Evolutionary conservation across 1,140 invertebrate species (phyloP), one percentile per base, ranked within the genome.

Genomic region (Goniozus legneri): DNA sequence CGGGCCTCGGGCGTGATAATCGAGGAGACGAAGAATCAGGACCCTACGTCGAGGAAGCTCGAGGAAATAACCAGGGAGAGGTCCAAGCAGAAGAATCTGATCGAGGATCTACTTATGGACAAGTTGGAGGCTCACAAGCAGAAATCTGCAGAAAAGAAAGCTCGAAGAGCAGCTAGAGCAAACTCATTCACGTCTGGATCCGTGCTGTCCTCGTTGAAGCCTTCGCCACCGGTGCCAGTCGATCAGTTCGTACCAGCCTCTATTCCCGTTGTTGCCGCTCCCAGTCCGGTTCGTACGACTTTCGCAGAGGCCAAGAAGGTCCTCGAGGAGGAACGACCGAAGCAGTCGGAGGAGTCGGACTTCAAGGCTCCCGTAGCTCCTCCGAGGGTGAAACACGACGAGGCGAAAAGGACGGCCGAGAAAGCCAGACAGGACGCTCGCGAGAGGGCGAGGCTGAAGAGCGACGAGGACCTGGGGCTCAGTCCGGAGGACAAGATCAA

Each of bases 71-170:
- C 79, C 7, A 79, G 80, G 60, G 82, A 87, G 60, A 77, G 85
- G 34, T 79, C 77, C 3, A 84, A 85, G 65, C 83, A 87, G 59
- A 85, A 85, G 58, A 82, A 82, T 65, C 65, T 87, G 2, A 84
- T 87, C 48, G 84, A 88, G 58, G 85, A 89, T 65, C 76, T 91
- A 64, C 80, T 91, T 19, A 86, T 90, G 82, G 86, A 86, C 40
- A 87, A 87, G 63, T 77, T 89, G 35, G 80, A 83, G 51, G 80
- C 82, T 10, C 82, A 84, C 51, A 85, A 84, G 49, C 84, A 84
- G 52, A 79, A 78, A 3, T 80, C 82, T 3, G 77, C 80, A 2
- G 82, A 84, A 57, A 83, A 79, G 54, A 82, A 69, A 52, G 72
- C 65, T 14, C 77, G 69, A 48, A 67, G 70, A 66, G 74, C 67